Conservation (phyloP, 1,140 invertebrate species). For the Drosophila sucinea region DNA sequence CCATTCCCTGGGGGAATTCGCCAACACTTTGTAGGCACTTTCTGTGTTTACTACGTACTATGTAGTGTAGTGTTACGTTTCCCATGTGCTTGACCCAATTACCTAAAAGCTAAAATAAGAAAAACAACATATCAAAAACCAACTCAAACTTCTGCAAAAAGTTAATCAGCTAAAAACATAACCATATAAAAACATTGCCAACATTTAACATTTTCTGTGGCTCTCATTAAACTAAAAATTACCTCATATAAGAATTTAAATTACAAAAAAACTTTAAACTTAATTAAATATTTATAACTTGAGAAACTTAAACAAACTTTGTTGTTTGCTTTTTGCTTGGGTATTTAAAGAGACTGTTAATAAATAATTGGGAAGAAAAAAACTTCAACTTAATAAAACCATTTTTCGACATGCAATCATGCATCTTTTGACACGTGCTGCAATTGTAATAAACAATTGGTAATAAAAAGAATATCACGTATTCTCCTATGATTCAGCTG, state of each 20-base stretch:
- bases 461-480: constrained; percentile 24
- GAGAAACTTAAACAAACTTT: not conserved
- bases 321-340: not conserved
- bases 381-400: not conserved
- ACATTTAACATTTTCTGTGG: not conserved
- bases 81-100: constrained; percentile 55
- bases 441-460: constrained; percentile 5
- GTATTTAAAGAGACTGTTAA: not conserved
- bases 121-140: not conserved
- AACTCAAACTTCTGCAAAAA: not conserved
- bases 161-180: constrained; percentile 14
- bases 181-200: not conserved
- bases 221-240: not conserved
- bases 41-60: not conserved
- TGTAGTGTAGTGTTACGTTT: constrained; percentile 2
- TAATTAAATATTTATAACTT: constrained; percentile 5
- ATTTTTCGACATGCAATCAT: not conserved
- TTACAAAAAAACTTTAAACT: constrained; percentile 5
- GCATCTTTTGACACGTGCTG: constrained; percentile 6
- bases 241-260: not conserved
- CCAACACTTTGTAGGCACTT: not conserved
- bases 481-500: constrained; percentile 30
- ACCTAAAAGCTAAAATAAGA: not conserved
- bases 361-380: not conserved
- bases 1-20: constrained; percentile 32